A percentile compares a stretch with the other conserved stretches of the same genome.
These are phyloP conservation scores for Yponomeuta plumbellus DNA, from an alignment of 2,888 invertebrate genomes.

Conservation along the genomic window DNA sequence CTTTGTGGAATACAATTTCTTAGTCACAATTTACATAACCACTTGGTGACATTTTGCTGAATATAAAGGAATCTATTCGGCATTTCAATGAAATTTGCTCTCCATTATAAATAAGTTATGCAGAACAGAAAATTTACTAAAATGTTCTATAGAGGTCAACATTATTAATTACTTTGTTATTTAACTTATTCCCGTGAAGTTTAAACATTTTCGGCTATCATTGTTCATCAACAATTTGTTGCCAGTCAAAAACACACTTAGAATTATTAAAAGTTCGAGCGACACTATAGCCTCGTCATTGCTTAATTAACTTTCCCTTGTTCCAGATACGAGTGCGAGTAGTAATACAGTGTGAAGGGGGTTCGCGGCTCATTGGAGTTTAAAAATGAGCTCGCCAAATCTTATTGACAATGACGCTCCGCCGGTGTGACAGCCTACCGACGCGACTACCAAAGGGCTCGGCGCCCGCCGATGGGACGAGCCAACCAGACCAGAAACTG, in stretches of 20 bases:
- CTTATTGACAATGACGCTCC: constrained; percentile 61
- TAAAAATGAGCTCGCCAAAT: constrained; percentile 59
- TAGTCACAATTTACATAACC: constrained; percentile 55
- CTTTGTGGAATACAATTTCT: constrained; percentile 38
- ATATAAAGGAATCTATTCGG: constrained; percentile 12
- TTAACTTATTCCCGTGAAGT: too few relatives aligned
- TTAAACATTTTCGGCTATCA: neutral
- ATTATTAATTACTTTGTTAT: neutral
- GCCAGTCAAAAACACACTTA: neutral
- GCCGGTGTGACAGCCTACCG: constrained; percentile 71
- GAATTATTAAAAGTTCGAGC: neutral
- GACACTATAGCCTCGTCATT: neutral
- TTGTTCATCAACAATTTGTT: neutral
- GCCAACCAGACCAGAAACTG: constrained; percentile 34
- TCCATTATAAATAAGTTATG: neutral
- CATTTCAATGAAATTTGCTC: neutral
- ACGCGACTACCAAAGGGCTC: constrained; percentile 50
- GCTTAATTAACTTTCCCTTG: constrained; percentile 23
- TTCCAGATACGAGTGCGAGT: constrained; percentile 44
- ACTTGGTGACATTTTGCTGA: constrained; percentile 7
- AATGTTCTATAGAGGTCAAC: neutral
- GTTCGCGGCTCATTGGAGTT: constrained; percentile 26
- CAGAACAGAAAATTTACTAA: neutral
- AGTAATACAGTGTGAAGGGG: constrained; percentile 28
- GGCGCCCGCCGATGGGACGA: constrained; percentile 28